Percentiles rank a stretch among this genome's conserved stretches.
Conservation (phyloP, 2,888 invertebrate species). For the Strigamia crassipes region DNA sequence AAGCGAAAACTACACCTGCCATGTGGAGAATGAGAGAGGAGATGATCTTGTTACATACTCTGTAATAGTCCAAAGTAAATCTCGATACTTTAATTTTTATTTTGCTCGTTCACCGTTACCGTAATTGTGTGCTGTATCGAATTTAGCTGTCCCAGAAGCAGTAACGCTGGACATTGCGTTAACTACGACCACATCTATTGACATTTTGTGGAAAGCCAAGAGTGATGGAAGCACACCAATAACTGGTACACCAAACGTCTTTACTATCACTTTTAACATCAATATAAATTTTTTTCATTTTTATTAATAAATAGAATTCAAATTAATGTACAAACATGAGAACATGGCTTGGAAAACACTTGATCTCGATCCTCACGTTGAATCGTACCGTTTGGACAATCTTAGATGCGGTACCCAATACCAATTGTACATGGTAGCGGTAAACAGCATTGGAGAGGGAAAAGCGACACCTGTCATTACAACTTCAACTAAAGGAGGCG, state of each 20-base stretch:
- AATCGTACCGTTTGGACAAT: conserved; percentile 35
- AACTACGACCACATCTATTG: conserved; percentile 72
- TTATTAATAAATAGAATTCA: not conserved
- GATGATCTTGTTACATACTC: conserved; percentile 91
- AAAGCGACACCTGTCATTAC: not conserved
- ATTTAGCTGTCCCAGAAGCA: conserved; percentile 65
- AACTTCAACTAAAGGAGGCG: conserved; percentile 24
- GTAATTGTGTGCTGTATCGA: not conserved
- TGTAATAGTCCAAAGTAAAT: conserved; percentile 77
- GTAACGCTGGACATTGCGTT: conserved; percentile 68
- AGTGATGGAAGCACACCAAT: conserved; percentile 43
- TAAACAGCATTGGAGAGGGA: conserved; percentile 18
- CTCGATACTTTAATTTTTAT: not conserved
- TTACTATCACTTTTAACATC: not conserved
- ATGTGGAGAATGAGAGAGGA: conserved; percentile 89
- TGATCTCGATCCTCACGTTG: conserved; percentile 62
- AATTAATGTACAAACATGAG: not conserved
- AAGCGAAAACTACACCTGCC: conserved; percentile 92
- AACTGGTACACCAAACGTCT: not conserved
- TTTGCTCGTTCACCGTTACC: not conserved
- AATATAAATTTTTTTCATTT: not conserved
- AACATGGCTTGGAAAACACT: conserved; percentile 60
- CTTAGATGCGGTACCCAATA: conserved; percentile 1
- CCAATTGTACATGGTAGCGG: conserved; percentile 4
- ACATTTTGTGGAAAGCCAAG: conserved; percentile 58